These are phyloP conservation scores for Geotrupes spiniger DNA, from an alignment of 2,888 invertebrate genomes.

Conservation along the genomic window DNA sequence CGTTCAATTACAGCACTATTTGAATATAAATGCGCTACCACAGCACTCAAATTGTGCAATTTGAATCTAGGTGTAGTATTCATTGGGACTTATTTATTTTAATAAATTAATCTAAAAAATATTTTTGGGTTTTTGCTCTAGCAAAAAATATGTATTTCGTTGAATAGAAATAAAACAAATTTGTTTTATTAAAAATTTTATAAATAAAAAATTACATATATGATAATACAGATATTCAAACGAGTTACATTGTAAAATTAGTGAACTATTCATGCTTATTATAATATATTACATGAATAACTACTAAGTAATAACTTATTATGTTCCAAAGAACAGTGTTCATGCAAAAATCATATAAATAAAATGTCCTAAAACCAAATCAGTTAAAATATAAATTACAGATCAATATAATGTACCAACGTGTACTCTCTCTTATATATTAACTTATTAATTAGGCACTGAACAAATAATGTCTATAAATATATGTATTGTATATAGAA, in stretches of 20 bases:
- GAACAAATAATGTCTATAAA: slow-evolving; percentile 48
- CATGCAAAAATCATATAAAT: slow-evolving; percentile 15
- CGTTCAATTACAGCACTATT: no score
- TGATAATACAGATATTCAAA: slow-evolving; percentile 26
- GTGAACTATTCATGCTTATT: slow-evolving; percentile 15
- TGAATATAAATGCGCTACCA: no score
- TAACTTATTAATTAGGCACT: slow-evolving; percentile 41
- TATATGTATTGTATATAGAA: slow-evolving; percentile 27
- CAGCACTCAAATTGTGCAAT: no score
- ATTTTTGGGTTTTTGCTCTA: no score
- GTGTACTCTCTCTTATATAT: slow-evolving; percentile 14
- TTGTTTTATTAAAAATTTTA: slow-evolving; percentile 32
- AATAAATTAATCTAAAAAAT: no score
- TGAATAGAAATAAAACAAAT: slow-evolving; percentile 1
- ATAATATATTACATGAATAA: slow-evolving; percentile 18
- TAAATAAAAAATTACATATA: slow-evolving; percentile 35
- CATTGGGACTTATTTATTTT: no score
- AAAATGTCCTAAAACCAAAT: neutral
- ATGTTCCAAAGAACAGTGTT: slow-evolving; percentile 9
- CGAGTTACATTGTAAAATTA: slow-evolving; percentile 19
- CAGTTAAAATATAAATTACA: slow-evolving; percentile 10
- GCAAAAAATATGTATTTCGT: no score
- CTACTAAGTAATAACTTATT: slow-evolving; percentile 14
- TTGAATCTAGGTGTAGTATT: no score
- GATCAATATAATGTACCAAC: slow-evolving; percentile 11